Evolutionary conservation across 2,888 invertebrate genomes (phyloP).

Genomic region (Epinotia demarniana): DNA sequence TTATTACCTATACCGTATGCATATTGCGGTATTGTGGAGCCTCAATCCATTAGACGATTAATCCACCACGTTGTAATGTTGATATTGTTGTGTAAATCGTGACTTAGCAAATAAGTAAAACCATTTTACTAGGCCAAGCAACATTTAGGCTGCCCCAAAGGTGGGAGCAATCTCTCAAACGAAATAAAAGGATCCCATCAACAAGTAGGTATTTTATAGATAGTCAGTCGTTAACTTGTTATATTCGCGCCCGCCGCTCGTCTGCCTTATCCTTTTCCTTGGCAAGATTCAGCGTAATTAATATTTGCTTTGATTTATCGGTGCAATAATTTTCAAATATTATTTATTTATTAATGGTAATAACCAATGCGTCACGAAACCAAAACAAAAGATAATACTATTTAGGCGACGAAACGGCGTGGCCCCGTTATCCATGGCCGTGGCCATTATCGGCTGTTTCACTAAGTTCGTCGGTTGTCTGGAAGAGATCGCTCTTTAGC

Average conservation of each 20-base stretch:
- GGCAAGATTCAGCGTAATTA: conserved; percentile 22
- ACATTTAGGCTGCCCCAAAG: background rate
- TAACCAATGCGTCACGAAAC: no score
- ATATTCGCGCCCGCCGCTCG: conserved; percentile 13
- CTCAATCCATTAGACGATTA: conserved; percentile 80
- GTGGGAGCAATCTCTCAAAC: background rate
- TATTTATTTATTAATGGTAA: no score
- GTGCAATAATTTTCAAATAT: conserved; percentile 19
- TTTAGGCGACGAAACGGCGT: no score
- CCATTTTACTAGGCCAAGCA: background rate
- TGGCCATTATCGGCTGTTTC: conserved; percentile 20
- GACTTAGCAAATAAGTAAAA: conserved; percentile 47
- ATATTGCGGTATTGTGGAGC: conserved; percentile 79
- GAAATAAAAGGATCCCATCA: conserved; percentile 17
- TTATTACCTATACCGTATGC: conserved; percentile 79
- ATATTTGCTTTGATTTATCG: conserved; percentile 30
- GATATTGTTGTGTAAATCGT: conserved; percentile 59
- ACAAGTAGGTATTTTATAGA: conserved; percentile 29
- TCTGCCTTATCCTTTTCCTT: conserved; percentile 3
- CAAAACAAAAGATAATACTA: no score
- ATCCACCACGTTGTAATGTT: conserved; percentile 70
- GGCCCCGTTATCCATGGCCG: no score
- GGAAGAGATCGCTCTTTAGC: no score
- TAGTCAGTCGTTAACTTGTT: conserved; percentile 23
- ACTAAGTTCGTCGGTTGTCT: no score